A percentile compares a stretch with the other conserved stretches of the same genome.
Conservation (phyloP, 2,797 vertebrate genomes). For the Helicolenus hilgendorfi region DNA sequence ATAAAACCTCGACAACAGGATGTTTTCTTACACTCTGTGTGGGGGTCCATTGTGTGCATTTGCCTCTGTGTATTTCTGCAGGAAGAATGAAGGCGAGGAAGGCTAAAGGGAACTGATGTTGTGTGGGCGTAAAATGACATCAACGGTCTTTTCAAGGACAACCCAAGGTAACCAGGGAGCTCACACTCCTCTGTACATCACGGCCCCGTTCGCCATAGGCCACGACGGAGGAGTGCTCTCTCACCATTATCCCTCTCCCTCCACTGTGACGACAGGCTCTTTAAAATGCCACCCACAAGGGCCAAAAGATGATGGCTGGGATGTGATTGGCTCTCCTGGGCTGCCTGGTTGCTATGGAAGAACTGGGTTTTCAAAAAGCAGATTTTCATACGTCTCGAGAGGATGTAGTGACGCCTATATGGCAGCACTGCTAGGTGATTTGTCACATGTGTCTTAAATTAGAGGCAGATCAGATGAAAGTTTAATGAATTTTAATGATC, state of each 20-base stretch:
- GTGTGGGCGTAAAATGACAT: conserved; percentile 55
- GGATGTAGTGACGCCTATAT: conserved; percentile 50
- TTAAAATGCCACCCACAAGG: conserved; percentile 59
- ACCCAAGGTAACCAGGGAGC: conserved; percentile 46
- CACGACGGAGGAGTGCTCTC: conserved; percentile 30
- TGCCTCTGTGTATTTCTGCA: background rate
- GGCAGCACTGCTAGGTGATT: conserved; percentile 58
- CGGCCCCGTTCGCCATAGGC: conserved; percentile 42
- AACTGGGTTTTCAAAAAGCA: background rate
- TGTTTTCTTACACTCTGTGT: background rate
- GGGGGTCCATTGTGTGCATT: background rate
- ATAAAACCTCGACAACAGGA: background rate
- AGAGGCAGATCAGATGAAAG: conserved; percentile 75
- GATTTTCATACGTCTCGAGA: conserved; percentile 39
- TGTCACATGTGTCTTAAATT: conserved; percentile 77
- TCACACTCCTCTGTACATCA: conserved; percentile 29
- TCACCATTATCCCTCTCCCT: conserved; percentile 29
- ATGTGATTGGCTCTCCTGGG: conserved; percentile 65
- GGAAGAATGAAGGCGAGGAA: background rate
- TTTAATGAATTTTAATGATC: conserved; percentile 78
- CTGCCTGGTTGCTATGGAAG: conserved; percentile 74
- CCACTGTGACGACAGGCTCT: conserved; percentile 39
- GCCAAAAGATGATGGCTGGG: conserved; percentile 49
- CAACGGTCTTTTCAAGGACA: conserved; percentile 61
- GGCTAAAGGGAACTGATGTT: conserved; percentile 6